Conservation (phyloP, 2,113 vertebrate species). For the Neodontobutis hainanensis region DNA sequence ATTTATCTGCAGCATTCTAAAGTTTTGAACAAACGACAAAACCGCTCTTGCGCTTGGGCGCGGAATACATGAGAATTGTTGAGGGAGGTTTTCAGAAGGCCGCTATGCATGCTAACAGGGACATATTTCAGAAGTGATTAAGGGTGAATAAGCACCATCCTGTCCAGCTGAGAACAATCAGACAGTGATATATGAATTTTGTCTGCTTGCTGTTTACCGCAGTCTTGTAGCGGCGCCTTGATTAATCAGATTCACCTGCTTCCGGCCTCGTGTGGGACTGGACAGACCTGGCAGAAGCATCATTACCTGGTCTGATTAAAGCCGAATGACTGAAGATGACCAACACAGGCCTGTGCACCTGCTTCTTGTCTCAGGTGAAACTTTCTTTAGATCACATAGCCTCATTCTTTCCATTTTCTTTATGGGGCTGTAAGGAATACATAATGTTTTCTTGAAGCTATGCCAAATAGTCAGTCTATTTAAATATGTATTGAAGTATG, state of each 20-base stretch:
- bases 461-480: no score
- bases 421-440: neutral
- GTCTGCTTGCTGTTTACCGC: conserved; percentile 58
- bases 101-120: conserved; percentile 4
- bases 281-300: conserved; percentile 53
- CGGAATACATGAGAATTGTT: neutral
- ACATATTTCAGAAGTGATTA: conserved; percentile 44
- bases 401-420: neutral
- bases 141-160: conserved; percentile 45
- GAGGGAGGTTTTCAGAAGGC: neutral
- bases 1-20: conserved; percentile 22
- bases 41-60: neutral
- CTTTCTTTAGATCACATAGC: neutral
- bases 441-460: no score
- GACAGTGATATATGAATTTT: conserved; percentile 49
- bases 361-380: conserved; percentile 32
- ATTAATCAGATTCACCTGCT: conserved; percentile 71
- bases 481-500: no score
- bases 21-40: conserved; percentile 15
- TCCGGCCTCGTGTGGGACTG: conserved; percentile 48
- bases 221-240: conserved; percentile 44
- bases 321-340: conserved; percentile 40
- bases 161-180: conserved; percentile 70
- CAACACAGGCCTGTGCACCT: conserved; percentile 46
- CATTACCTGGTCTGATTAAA: conserved; percentile 67